These are phyloP conservation scores for Erythrocebus patas DNA, from an alignment of 2,113 vertebrate genomes.

Conservation along the genomic window DNA sequence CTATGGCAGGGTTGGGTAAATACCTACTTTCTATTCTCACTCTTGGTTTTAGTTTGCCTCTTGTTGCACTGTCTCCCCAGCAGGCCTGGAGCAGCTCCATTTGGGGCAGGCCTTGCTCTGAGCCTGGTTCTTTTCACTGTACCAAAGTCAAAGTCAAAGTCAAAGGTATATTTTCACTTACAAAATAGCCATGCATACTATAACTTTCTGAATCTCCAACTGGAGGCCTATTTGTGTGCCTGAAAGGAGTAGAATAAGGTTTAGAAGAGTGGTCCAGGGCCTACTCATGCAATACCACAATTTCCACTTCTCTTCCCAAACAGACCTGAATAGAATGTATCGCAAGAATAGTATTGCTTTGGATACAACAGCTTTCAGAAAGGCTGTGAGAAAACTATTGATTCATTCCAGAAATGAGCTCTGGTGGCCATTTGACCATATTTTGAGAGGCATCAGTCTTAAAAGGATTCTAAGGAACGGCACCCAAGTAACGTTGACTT, in stretches of 20 bases:
- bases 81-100: background rate
- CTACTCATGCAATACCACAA: background rate
- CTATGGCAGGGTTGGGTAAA: background rate
- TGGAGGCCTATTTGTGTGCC: background rate
- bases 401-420: background rate
- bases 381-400: background rate
- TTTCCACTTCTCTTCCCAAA: background rate
- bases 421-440: background rate
- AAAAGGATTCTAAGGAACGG: constrained; percentile 12
- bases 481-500: background rate
- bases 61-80: background rate
- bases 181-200: background rate
- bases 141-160: constrained; percentile 3
- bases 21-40: background rate
- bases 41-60: background rate
- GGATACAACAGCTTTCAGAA: background rate
- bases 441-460: background rate
- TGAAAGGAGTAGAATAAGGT: background rate
- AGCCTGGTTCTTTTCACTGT: background rate
- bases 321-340: background rate
- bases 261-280: background rate
- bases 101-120: background rate
- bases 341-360: background rate
- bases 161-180: background rate
- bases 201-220: background rate